Evolutionary conservation across 2,888 invertebrate genomes (phyloP).

Genomic region (Baronia brevicornis): DNA sequence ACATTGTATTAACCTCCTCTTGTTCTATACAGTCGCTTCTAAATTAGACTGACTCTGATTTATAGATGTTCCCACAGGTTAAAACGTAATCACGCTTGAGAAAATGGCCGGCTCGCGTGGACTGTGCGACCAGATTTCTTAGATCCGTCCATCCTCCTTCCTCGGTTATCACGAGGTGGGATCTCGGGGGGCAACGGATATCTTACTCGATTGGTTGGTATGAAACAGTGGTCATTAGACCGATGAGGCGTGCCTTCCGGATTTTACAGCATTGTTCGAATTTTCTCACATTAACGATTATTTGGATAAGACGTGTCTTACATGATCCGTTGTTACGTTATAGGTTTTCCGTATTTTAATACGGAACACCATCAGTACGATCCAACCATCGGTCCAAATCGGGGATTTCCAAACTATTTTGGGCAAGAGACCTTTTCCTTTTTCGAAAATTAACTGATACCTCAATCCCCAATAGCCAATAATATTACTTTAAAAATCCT

Average conservation of each 20-base stretch:
- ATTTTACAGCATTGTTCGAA: constrained; percentile 49
- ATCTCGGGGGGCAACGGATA: constrained; percentile 7
- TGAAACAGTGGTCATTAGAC: constrained; percentile 48
- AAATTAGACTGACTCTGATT: constrained; percentile 36
- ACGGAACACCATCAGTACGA: too few relatives aligned
- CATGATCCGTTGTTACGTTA: too few relatives aligned
- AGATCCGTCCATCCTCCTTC: constrained; percentile 21
- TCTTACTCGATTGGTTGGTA: constrained; percentile 27
- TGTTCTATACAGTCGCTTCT: constrained; percentile 14
- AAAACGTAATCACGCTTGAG: constrained; percentile 49
- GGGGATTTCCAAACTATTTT: too few relatives aligned
- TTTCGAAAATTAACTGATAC: too few relatives aligned
- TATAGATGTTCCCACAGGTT: constrained; percentile 47
- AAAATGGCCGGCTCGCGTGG: constrained; percentile 44
- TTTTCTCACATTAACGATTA: constrained; percentile 51
- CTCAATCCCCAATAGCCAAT: too few relatives aligned
- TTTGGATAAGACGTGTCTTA: background rate
- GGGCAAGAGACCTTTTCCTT: too few relatives aligned
- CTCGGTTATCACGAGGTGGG: background rate
- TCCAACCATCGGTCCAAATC: too few relatives aligned
- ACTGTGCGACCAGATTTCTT: constrained; percentile 23
- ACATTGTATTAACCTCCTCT: background rate
- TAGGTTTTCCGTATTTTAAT: too few relatives aligned
- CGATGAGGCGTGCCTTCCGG: constrained; percentile 61
- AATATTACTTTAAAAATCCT: too few relatives aligned